These are phyloP conservation scores for Conomelus anceps DNA, from an alignment of 2,888 invertebrate genomes.

Conservation along the genomic window DNA sequence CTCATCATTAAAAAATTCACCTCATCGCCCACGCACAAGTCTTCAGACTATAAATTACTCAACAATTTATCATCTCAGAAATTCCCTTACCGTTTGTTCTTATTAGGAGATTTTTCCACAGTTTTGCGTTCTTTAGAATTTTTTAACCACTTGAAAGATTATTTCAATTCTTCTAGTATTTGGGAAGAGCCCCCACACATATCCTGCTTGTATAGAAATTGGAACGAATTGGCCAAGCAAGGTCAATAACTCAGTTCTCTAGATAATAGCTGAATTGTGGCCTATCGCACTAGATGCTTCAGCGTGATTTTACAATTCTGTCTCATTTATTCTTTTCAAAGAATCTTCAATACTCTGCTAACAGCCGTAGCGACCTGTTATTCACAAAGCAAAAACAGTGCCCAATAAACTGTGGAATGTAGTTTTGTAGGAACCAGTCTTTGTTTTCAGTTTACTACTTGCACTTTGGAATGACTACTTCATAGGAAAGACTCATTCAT, in stretches of 20 bases:
- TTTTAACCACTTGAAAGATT: background rate
- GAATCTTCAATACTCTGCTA: background rate
- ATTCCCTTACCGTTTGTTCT: too few species aligned
- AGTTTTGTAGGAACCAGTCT: background rate
- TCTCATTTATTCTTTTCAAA: background rate
- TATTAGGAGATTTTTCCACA: background rate
- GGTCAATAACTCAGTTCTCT: background rate
- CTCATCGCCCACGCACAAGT: too few species aligned
- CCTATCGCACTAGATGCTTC: background rate
- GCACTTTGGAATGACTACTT: background rate
- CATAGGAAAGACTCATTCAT: too few species aligned
- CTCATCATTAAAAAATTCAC: too few species aligned
- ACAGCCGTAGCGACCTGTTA: background rate
- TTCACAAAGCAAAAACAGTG: background rate
- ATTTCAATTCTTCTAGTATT: background rate
- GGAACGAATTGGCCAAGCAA: background rate
- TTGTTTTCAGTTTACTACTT: background rate
- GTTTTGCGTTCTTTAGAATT: background rate
- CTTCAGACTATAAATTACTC: too few species aligned
- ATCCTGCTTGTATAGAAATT: background rate
- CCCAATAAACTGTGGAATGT: background rate
- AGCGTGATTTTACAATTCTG: background rate
- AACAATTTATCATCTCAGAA: too few species aligned
- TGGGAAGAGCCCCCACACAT: background rate
- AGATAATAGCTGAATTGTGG: background rate